Percentiles rank a stretch among this genome's conserved stretches.
phyloP scores from a whole-genome alignment of 2,113 vertebrate genomes.

The Gorilla gorilla region DNA sequence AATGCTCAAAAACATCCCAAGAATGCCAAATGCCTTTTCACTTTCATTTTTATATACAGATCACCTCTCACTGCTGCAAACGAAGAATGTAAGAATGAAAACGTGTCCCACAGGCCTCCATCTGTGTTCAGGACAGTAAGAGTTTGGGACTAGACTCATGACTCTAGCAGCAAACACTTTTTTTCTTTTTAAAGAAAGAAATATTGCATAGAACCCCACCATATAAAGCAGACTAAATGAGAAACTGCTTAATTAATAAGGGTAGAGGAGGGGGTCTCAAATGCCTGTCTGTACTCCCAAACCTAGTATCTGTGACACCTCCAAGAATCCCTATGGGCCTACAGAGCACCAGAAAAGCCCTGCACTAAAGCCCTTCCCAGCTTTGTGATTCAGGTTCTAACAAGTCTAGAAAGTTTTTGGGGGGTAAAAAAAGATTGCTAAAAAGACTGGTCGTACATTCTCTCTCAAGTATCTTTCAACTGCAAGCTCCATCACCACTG shows the following conservation, averaged over 20 bases:
- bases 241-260: neutral
- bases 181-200: neutral
- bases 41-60: neutral
- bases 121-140: neutral
- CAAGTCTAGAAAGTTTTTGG: neutral
- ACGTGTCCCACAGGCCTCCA: neutral
- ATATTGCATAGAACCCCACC: neutral
- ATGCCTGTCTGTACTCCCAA: neutral
- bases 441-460: neutral
- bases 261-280: neutral
- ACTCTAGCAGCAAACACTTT: neutral
- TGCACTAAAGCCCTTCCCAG: neutral
- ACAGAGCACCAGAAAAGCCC: neutral
- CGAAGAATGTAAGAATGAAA: neutral
- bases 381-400: neutral
- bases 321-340: neutral
- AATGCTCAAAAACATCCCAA: neutral
- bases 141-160: neutral
- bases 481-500: neutral
- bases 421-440: neutral
- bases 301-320: neutral
- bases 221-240: neutral
- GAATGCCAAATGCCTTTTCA: neutral
- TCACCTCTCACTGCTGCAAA: neutral
- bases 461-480: conserved; percentile 2